These are phyloP conservation scores for Gambusia affinis DNA, from an alignment of 2,113 vertebrate genomes.

Conservation along the genomic window DNA sequence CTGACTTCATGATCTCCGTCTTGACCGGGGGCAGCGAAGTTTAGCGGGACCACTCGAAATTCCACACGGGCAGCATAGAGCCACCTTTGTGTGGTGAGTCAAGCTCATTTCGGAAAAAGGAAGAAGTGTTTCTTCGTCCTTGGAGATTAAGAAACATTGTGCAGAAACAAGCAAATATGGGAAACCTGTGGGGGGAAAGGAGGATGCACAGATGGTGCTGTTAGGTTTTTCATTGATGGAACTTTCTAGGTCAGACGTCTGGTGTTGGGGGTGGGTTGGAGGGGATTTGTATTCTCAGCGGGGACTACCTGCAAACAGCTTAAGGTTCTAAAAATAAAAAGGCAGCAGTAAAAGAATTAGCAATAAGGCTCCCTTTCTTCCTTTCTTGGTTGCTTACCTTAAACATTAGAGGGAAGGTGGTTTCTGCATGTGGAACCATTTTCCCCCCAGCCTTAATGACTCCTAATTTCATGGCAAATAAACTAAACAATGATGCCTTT, in stretches of 20 bases:
- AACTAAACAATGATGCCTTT: conserved; percentile 59
- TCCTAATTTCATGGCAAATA: conserved; percentile 71
- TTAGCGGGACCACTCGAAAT: conserved; percentile 53
- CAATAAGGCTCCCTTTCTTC: conserved; percentile 15
- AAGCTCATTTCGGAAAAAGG: conserved; percentile 28
- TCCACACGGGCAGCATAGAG: conserved; percentile 32
- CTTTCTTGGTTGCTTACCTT: conserved; percentile 44
- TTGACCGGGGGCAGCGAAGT: conserved; percentile 33
- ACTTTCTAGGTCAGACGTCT: conserved; percentile 43
- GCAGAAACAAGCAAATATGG: conserved; percentile 32
- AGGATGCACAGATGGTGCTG: conserved; percentile 29
- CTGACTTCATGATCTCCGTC: neutral
- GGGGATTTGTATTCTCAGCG: conserved; percentile 10
- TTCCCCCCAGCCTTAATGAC: conserved; percentile 46
- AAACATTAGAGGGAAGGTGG: conserved; percentile 37
- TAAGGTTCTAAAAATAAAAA: conserved; percentile 34
- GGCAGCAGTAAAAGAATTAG: neutral
- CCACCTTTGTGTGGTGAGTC: conserved; percentile 46
- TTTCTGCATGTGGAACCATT: conserved; percentile 63
- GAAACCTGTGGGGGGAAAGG: conserved; percentile 5
- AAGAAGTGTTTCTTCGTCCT: neutral
- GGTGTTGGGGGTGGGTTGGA: neutral
- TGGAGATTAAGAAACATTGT: conserved; percentile 2
- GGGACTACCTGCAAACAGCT: conserved; percentile 14
- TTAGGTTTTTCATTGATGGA: conserved; percentile 46